Base-by-base conservation (phyloP, 2,113 vertebrate species). In the Pomatostomus ruficeps region DNA sequence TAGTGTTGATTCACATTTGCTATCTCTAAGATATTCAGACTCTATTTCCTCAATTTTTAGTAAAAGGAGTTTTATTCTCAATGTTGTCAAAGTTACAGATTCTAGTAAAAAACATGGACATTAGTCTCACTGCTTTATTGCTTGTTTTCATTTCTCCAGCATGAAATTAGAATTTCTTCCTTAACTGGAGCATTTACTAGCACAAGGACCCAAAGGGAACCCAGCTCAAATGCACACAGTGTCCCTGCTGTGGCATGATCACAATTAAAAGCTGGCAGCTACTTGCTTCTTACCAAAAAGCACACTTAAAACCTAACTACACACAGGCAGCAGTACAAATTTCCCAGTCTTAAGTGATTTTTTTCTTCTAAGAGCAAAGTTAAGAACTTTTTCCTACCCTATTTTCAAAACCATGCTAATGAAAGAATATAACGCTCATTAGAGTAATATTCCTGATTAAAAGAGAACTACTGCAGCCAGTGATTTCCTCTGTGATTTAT, bases 401-500 rank as follows among this genome's bases (percentile, higher is more conserved):
- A 7, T 55, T 94, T 84, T 46, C n/a, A 23, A 74, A 67, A 38
- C 10, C n/a, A 21, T 85, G 40, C 58, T 80, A 71, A 46, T 4
- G 12, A 52, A 58, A 70, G 20, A 93, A 77, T 19, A 11, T 13
- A 82, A 28, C 7, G 3, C 49, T 94, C 42, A 31, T 71, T 82
- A 85, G 1, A 74, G 18, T 28, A 85, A 74, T 42, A 43, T 22
- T 58, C 18, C 33, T 57, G 42, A 92, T 86, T 58, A 63, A 63
- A 57, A 19, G 57, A 70, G 72, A 80, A 72, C 26, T 77, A 40
- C 63, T 78, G 77, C 59, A 80, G 46, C 24, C 46, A 65, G 49
- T 84, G 73, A 59, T 81, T 73, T 77, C 38, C 48, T 76, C 59
- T 43, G 22, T 31, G 51, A 93, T 74, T 95, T 82, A 96, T 75